Percentiles rank a stretch among this genome's conserved stretches.
phyloP scores from a whole-genome alignment of 2,797 vertebrate species.

The Diplodus sargus region DNA sequence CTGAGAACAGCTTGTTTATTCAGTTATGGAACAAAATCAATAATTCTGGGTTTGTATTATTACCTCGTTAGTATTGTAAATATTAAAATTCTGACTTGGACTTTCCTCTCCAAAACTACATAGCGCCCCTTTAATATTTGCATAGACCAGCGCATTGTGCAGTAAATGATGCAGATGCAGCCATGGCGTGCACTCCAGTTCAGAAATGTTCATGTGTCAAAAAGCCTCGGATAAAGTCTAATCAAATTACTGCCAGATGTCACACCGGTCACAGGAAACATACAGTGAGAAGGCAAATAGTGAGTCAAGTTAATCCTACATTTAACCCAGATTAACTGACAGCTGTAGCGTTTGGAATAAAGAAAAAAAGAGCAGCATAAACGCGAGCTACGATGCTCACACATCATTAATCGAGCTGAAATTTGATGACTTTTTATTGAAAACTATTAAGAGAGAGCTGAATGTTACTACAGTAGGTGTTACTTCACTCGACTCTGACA shows the following conservation, averaged over 20 bases:
- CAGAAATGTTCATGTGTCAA: conserved; percentile 13
- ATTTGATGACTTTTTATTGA: conserved; percentile 22
- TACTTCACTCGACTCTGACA: background rate
- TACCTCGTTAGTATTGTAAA: no score
- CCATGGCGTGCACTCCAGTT: background rate
- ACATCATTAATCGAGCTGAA: conserved; percentile 5
- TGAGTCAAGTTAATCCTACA: conserved; percentile 53
- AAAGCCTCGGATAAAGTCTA: conserved; percentile 7
- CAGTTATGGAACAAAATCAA: no score
- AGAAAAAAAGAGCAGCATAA: background rate
- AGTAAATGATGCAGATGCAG: background rate
- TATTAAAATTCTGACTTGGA: no score
- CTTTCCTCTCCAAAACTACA: no score
- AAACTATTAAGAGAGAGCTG: background rate
- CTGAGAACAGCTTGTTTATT: no score
- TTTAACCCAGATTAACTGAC: conserved; percentile 61
- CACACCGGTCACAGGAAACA: conserved; percentile 33
- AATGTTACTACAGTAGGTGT: background rate
- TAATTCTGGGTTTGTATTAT: no score
- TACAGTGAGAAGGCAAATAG: conserved; percentile 36
- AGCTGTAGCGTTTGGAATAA: conserved; percentile 31
- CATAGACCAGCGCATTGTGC: background rate
- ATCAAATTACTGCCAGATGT: conserved; percentile 33
- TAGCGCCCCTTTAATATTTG: conserved; percentile 5
- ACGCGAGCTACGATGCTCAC: conserved; percentile 13